Evolutionary conservation across 2,797 vertebrate species (phyloP), one percentile per base, ranked within the genome.

Genomic region (Hypotaenidia okinawae): DNA sequence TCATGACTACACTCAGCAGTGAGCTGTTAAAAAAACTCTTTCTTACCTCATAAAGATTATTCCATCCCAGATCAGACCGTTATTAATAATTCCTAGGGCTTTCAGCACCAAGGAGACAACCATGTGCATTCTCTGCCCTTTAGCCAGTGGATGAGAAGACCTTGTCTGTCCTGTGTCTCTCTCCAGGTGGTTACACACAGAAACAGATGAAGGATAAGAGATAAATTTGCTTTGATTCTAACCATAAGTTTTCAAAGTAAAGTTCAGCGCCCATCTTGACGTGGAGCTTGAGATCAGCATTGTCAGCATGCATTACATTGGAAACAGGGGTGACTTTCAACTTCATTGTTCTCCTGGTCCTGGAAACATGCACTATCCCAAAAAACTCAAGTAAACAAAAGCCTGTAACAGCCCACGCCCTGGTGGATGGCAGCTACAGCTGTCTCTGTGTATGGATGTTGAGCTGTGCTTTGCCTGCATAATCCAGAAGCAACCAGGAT

Each of bases 401-500:
- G 3, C 3, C 37, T 39, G 41, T 7, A 49, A 3, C 17, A 25
- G 59, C 49, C 21, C n/a, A 15, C 27, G 2, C 7, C 69, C 24
- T 5, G 2, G 41, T 66, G 47, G 13, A 4, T 11, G 67, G 18
- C 22, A 28, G 47, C 11, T 35, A 16, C 27, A 32, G 33, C 24
- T 32, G 25, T 16, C 32, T 2, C 21, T 28, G 17, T 23, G 39
- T 5, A 18, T 0, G 5, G 28, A 7, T 32, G 8, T 4, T 2
- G 10, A 55, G 35, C 21, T 68, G 39, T 30, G 8, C 32, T 74
- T 73, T 22, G 22, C 24, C 52, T 55, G 28, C 6, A 1, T 13
- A 49, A 39, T 11, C 33, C 51, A 77, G 33, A 45, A 69, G 35
- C 16, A 83, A 37, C 15, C 15, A 7, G 4, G 5, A 69, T 18